A percentile compares a stretch with the other conserved stretches of the same genome.
phyloP scores from a whole-genome alignment of 2,797 vertebrate species.

The Hozukius guyotensis region DNA sequence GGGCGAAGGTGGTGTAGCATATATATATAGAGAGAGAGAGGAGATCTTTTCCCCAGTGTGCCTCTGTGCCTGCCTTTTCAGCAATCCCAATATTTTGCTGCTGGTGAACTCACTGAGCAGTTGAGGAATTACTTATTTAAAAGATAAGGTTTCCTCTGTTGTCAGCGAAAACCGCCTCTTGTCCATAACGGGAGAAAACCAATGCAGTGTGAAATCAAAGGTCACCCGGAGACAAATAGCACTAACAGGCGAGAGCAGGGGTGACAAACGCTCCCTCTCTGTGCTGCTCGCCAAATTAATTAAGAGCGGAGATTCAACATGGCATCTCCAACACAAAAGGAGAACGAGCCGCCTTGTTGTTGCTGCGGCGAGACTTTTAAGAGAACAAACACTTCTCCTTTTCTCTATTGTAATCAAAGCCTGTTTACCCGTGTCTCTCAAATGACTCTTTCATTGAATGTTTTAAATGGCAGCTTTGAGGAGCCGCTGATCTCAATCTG shows the following conservation, averaged over 20 bases:
- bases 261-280: conserved; percentile 75
- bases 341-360: conserved; percentile 60
- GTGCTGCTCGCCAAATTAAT: conserved; percentile 81
- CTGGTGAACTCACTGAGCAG: conserved; percentile 83
- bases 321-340: conserved; percentile 70
- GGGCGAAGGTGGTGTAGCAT: conserved; percentile 66
- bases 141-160: conserved; percentile 87
- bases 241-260: conserved; percentile 79
- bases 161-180: conserved; percentile 85
- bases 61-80: conserved; percentile 79
- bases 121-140: conserved; percentile 90
- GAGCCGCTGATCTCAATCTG: conserved; percentile 78
- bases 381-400: conserved; percentile 56
- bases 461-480: conserved; percentile 72
- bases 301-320: conserved; percentile 78
- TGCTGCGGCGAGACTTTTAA: conserved; percentile 67
- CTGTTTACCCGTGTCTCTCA: conserved; percentile 63
- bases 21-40: conserved; percentile 30
- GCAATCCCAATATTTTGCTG: conserved; percentile 86
- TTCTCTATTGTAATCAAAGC: conserved; percentile 65
- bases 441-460: conserved; percentile 72
- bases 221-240: conserved; percentile 84
- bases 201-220: conserved; percentile 87
- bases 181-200: conserved; percentile 84
- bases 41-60: conserved; percentile 69